These are phyloP conservation scores for Limnephilus lunatus DNA, from an alignment of 2,888 invertebrate genomes.

Conservation along the genomic window DNA sequence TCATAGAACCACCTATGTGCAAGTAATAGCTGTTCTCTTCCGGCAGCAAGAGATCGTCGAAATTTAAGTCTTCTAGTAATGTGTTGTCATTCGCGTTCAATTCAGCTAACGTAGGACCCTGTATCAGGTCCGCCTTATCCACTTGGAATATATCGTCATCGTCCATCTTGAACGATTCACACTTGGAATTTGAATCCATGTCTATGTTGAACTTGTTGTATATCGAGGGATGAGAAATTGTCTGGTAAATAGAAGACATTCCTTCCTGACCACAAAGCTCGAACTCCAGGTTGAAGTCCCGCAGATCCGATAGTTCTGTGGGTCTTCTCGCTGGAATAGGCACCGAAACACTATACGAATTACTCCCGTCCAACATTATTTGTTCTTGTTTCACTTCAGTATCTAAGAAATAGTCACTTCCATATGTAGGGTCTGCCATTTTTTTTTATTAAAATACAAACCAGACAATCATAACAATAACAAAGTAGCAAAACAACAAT, in stretches of 20 bases:
- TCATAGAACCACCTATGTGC: constrained; percentile 76
- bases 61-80: constrained; percentile 89
- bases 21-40: constrained; percentile 81
- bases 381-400: constrained; percentile 81
- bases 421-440: constrained; percentile 81
- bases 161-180: constrained; percentile 86
- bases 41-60: constrained; percentile 88
- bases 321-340: constrained; percentile 80
- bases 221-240: constrained; percentile 70
- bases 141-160: constrained; percentile 92
- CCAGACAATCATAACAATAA: constrained; percentile 54
- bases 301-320: constrained; percentile 69
- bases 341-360: constrained; percentile 79
- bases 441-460: constrained; percentile 47
- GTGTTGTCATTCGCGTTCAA: constrained; percentile 91
- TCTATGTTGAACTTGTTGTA: constrained; percentile 74
- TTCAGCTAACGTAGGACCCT: constrained; percentile 90
- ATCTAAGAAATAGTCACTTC: constrained; percentile 81
- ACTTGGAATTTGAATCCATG: constrained; percentile 73
- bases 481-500: constrained; percentile 57
- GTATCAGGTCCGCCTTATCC: constrained; percentile 90
- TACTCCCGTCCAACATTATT: constrained; percentile 65
- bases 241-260: constrained; percentile 68
- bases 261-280: constrained; percentile 78
- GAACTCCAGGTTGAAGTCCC: constrained; percentile 78